Conservation (phyloP, 1,140 invertebrate genomes). For the Agrilus planipennis region DNA sequence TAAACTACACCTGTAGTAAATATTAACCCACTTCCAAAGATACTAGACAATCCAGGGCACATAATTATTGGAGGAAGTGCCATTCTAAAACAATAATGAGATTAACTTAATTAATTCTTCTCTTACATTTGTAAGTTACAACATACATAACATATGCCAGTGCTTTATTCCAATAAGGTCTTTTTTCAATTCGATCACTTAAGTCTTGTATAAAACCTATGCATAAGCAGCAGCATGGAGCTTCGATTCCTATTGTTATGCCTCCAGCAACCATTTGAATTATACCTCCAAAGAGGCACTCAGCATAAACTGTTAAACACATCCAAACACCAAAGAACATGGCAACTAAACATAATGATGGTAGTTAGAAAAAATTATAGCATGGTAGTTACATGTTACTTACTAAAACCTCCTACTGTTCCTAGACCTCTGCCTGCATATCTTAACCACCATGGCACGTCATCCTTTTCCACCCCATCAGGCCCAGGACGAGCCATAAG, state of each 20-base stretch:
- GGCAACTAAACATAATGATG: slow-evolving; percentile 59
- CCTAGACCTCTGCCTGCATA: slow-evolving; percentile 72
- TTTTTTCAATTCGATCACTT: slow-evolving; percentile 65
- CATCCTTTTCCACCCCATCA: slow-evolving; percentile 60
- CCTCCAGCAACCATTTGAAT: slow-evolving; percentile 85
- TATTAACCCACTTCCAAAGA: slow-evolving; percentile 79
- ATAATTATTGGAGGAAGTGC: slow-evolving; percentile 66
- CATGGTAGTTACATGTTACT: slow-evolving; percentile 30
- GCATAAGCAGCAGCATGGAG: slow-evolving; percentile 90
- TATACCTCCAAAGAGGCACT: slow-evolving; percentile 69
- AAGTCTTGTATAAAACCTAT: slow-evolving; percentile 82
- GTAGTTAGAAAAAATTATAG: slow-evolving; percentile 9
- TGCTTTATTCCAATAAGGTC: slow-evolving; percentile 86
- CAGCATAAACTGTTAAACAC: slow-evolving; percentile 49
- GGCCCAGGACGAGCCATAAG: slow-evolving; percentile 65
- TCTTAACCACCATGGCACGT: slow-evolving; percentile 80
- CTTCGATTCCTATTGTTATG: slow-evolving; percentile 75
- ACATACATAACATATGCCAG: slow-evolving; percentile 74
- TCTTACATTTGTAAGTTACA: slow-evolving; percentile 19
- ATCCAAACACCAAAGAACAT: slow-evolving; percentile 77
- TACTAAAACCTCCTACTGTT: slow-evolving; percentile 71
- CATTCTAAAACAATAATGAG: slow-evolving; percentile 50
- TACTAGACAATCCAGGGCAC: slow-evolving; percentile 59
- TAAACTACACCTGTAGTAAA: slow-evolving; percentile 82
- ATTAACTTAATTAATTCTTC: slow-evolving; percentile 6